Conservation (phyloP, 2,797 vertebrate genomes). For the Myotis planiceps region DNA sequence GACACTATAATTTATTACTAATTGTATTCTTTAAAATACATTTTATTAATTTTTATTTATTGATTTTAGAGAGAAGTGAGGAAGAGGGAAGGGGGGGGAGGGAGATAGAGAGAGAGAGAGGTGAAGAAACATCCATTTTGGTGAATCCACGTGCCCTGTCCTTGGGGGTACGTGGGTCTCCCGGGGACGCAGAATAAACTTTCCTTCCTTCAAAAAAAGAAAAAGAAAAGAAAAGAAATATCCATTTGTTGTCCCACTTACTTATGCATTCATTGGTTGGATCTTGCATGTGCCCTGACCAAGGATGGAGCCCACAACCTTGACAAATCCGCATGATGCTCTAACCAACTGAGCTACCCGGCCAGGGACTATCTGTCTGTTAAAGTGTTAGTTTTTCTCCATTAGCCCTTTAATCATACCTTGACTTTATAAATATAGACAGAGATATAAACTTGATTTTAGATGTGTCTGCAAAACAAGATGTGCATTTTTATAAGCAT, state of each 20-base stretch:
- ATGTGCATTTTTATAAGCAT: background rate
- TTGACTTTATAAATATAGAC: background rate
- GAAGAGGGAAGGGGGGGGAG: background rate
- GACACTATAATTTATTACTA: background rate
- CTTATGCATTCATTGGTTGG: background rate
- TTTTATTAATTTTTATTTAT: background rate
- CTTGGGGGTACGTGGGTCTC: too few relatives aligned
- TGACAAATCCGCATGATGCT: background rate
- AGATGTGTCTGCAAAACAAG: background rate
- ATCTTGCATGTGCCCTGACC: background rate
- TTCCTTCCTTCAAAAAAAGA: too few relatives aligned
- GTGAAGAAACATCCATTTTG: background rate
- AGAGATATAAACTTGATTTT: background rate
- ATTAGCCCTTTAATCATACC: background rate
- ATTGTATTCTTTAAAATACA: background rate
- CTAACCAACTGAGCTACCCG: background rate
- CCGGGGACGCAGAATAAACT: too few relatives aligned
- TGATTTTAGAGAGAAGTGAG: background rate
- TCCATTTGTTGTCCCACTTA: background rate
- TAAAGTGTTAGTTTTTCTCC: background rate
- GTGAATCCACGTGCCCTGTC: too few relatives aligned
- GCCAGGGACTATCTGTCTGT: background rate
- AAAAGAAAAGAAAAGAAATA: too few relatives aligned
- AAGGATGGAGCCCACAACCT: background rate
- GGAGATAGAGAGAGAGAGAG: background rate